These are phyloP conservation scores for Megastigmus dorsalis DNA, from an alignment of 2,888 invertebrate species.

Conservation along the genomic window DNA sequence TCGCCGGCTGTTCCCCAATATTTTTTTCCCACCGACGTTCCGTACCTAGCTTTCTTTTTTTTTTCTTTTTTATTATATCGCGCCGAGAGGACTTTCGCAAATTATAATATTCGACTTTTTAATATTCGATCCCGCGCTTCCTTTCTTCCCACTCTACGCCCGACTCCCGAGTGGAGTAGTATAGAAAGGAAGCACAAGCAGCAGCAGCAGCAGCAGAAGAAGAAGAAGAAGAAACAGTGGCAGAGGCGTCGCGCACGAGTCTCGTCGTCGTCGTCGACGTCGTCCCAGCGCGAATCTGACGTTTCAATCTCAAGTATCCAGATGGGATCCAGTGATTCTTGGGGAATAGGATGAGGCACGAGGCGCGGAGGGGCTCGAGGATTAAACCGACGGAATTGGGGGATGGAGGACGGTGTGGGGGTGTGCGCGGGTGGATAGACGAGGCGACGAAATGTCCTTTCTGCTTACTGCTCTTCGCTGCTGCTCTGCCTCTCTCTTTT, in stretches of 20 bases:
- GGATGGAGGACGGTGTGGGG: background rate
- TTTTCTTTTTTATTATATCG: constrained; percentile 30
- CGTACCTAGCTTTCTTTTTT: no score
- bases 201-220: no score
- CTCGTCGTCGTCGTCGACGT: constrained; percentile 59
- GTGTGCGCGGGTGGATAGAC: no score
- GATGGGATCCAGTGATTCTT: constrained; percentile 69
- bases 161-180: constrained; percentile 15
- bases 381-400: constrained; percentile 30
- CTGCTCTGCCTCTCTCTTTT: background rate
- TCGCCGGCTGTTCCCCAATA: constrained; percentile 14
- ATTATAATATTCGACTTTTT: constrained; percentile 66
- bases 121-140: constrained; percentile 62
- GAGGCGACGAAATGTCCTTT: constrained; percentile 40
- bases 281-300: constrained; percentile 67
- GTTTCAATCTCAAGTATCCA: constrained; percentile 73
- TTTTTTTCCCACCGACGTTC: background rate
- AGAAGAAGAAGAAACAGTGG: constrained; percentile 37
- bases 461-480: background rate
- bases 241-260: constrained; percentile 57
- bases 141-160: background rate
- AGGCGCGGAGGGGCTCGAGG: constrained; percentile 29
- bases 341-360: constrained; percentile 48
- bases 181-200: no score
- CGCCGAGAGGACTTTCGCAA: constrained; percentile 60